Percentiles rank a stretch among this genome's conserved stretches.
Evolutionary conservation across 92 coral and sea anemone species (phyloP).

Genomic region (Phenganax stokvisi): DNA sequence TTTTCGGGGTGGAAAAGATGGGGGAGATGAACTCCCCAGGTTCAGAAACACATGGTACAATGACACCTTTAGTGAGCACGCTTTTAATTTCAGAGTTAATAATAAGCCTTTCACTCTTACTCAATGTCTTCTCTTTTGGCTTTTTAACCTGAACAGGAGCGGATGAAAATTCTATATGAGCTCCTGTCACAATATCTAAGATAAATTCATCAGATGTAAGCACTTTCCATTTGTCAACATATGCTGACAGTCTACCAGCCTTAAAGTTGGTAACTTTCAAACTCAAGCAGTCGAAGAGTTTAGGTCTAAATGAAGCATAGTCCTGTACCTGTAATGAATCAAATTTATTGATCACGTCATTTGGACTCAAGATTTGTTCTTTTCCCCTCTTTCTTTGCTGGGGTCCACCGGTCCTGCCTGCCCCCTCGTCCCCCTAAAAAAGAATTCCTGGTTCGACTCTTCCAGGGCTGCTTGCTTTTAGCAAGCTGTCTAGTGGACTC

Average conservation of each 20-base stretch:
- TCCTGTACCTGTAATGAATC: constrained; percentile 25
- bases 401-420: constrained; percentile 7
- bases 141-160: constrained; percentile 29
- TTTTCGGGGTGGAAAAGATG: constrained; percentile 15
- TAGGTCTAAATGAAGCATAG: constrained; percentile 41
- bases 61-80: constrained; percentile 26
- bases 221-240: constrained; percentile 41
- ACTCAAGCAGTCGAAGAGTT: constrained; percentile 19
- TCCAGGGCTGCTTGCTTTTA: constrained; percentile 13
- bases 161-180: constrained; percentile 41
- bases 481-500: background rate
- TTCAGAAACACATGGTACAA: constrained; percentile 21
- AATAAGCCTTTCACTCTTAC: constrained; percentile 17
- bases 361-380: background rate
- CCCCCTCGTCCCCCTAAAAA: constrained; percentile 34
- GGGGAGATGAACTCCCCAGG: constrained; percentile 42
- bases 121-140: constrained; percentile 8
- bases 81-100: constrained; percentile 29
- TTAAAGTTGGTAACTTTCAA: constrained; percentile 28
- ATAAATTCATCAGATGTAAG: constrained; percentile 42
- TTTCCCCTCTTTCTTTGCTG: constrained; percentile 20
- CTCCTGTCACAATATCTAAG: constrained; percentile 43
- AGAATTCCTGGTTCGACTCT: background rate
- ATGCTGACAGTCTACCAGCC: constrained; percentile 43
- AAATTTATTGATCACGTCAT: background rate